Conservation (phyloP, 2,113 vertebrate genomes). For the Pangasianodon gigas region DNA sequence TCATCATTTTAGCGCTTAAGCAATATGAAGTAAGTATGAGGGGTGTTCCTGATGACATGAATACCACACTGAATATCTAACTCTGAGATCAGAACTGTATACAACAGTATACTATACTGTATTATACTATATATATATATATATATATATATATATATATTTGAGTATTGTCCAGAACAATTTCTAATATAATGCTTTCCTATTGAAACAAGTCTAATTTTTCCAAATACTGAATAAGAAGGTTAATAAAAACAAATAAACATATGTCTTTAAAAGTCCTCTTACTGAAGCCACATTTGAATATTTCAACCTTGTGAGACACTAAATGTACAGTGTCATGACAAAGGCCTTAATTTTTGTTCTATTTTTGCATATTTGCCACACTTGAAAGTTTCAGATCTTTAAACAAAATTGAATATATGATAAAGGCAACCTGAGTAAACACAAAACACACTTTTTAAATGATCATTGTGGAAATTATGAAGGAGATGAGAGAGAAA, state of each 20-base stretch:
- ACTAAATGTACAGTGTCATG: background rate
- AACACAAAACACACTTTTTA: no score
- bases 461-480: no score
- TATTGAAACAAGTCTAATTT: background rate
- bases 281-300: background rate
- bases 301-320: background rate
- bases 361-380: no score
- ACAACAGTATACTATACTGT: no score
- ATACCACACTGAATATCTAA: background rate
- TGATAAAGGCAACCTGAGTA: no score
- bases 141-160: no score
- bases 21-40: background rate
- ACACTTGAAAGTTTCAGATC: no score
- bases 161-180: background rate
- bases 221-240: background rate
- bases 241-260: background rate
- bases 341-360: no score
- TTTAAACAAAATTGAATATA: no score
- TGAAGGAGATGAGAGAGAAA: no score
- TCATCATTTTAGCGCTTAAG: background rate
- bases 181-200: background rate
- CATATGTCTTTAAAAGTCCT: background rate
- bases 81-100: background rate
- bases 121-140: no score
- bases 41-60: background rate